Percentiles rank a stretch among this genome's conserved stretches.
Conservation (phyloP, 2,797 vertebrate species). For the Graptemys geographica region DNA sequence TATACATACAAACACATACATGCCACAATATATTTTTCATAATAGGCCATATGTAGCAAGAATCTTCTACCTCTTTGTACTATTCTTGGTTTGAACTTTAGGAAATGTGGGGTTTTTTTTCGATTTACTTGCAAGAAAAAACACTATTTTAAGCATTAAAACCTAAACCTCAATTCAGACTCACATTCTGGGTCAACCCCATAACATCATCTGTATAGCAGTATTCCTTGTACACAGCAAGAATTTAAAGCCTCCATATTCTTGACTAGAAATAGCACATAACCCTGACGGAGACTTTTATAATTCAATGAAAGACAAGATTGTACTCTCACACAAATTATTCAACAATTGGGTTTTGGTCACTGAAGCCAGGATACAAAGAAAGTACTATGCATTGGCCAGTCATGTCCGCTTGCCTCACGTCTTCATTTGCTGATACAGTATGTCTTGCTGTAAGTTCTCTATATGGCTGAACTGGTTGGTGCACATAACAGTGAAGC, state of each 20-base stretch:
- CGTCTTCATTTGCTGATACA: slow-evolving; percentile 71
- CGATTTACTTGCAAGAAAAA: slow-evolving; percentile 24
- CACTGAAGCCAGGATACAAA: slow-evolving; percentile 78
- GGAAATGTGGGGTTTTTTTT: background rate
- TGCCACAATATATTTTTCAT: background rate
- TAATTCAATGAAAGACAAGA: slow-evolving; percentile 81
- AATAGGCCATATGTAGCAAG: background rate
- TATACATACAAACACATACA: background rate
- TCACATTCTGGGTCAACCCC: slow-evolving; percentile 52
- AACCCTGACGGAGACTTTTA: slow-evolving; percentile 74
- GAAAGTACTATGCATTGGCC: slow-evolving; percentile 72
- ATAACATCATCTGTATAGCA: slow-evolving; percentile 72
- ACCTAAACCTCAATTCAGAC: slow-evolving; percentile 40
- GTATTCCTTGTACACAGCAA: slow-evolving; percentile 66
- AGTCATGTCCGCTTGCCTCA: slow-evolving; percentile 60
- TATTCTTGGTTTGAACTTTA: slow-evolving; percentile 4
- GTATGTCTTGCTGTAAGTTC: slow-evolving; percentile 18
- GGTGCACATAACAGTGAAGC: slow-evolving; percentile 30
- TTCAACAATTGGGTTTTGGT: slow-evolving; percentile 79
- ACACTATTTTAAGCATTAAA: slow-evolving; percentile 54
- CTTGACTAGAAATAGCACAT: slow-evolving; percentile 79
- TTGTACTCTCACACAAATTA: slow-evolving; percentile 81
- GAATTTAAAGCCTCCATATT: slow-evolving; percentile 73
- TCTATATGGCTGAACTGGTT: background rate
- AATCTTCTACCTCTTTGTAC: background rate